Evolutionary conservation across 1,140 invertebrate species (phyloP).

Genomic region (Drosophila ogumai): DNA sequence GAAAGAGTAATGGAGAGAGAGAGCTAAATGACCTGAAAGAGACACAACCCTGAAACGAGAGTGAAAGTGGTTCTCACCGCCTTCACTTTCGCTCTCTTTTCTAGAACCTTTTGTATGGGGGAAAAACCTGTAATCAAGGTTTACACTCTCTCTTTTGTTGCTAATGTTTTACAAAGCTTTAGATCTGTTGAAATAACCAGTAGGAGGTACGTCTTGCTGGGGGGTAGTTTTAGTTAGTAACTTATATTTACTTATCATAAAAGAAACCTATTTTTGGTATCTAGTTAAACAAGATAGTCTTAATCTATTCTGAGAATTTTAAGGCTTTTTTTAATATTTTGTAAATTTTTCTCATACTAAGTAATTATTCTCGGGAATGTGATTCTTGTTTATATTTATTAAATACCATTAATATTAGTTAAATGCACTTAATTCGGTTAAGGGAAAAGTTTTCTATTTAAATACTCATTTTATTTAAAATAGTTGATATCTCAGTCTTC

Average conservation of each 20-base stretch:
- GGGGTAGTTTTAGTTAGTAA: neutral
- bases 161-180: neutral
- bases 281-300: no score
- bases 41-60: slow-evolving; percentile 20
- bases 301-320: neutral
- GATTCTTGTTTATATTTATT: no score
- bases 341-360: no score
- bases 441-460: no score
- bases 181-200: neutral
- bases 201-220: neutral
- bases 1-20: neutral
- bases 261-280: no score
- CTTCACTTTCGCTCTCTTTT: slow-evolving; percentile 10
- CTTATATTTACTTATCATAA: no score
- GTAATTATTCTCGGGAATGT: no score
- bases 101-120: neutral
- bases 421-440: no score
- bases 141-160: neutral
- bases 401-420: no score
- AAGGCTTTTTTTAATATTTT: no score
- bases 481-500: no score
- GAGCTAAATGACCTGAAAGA: slow-evolving; percentile 7
- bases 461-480: no score
- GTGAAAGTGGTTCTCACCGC: slow-evolving; percentile 31
- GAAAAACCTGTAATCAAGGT: neutral